Base-by-base conservation (phyloP, 2,888 invertebrate species). In the Aricia artaxerxes region DNA sequence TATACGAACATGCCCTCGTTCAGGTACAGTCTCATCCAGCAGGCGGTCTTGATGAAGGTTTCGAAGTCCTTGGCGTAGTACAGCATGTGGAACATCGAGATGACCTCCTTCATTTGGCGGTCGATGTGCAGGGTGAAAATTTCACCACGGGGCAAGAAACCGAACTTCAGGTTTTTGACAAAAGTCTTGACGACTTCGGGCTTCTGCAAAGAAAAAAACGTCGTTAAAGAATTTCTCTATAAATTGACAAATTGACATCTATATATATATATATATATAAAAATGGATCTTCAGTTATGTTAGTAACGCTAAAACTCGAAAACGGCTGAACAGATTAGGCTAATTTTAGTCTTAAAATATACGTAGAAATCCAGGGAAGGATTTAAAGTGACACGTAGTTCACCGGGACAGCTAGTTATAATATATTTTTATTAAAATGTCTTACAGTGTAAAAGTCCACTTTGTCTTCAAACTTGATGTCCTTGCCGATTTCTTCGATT, bases 1-100 rank as follows among this genome's bases (percentile, higher is more conserved):
- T 95, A 95, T 11, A 95, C 93, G 82, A 95, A 95, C 92, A 95
- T 94, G 81, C 95, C 95, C 85, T 95, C 95, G 86, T 96, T 95
- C 79, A 95, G 83, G 85, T 94, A 85, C 40, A 93, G 86, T 79
- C 95, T 94, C 89, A 94, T 94, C 93, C 93, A 95, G 85, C 91
- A 91, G 9, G 95, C 95, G 9, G 92, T 93, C 81, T 92, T 92
- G 75, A 93, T 85, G 89, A 95, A 95, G 40, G 94, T 91, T 57
- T 88, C 86, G 83, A 94, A 95, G 87, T 95, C 95, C 83, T 95
- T 95, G 82, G 95, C 94, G 82, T 93, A 95, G 88, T 92, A 95
- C 79, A 95, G 87, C 84, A 95, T 86, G 83, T 95, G 95, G 90
- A 95, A 95, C 86, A 95, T 91, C 78, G 88, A 89, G 78, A 95